These are phyloP conservation scores for Meiosimyza platycephala DNA, from an alignment of 2,888 invertebrate species.

Conservation along the genomic window DNA sequence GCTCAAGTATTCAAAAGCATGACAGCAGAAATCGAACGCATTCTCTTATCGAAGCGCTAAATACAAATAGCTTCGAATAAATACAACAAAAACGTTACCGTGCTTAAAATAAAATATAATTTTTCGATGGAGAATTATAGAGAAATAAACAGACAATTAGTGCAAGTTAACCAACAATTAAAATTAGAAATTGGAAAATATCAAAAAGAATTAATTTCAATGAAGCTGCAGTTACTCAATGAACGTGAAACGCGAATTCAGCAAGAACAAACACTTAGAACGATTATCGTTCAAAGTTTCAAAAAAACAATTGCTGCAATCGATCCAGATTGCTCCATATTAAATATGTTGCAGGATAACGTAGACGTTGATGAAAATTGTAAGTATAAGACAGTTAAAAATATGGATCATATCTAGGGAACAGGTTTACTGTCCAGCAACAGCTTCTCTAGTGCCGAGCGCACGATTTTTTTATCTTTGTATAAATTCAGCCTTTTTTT, in stretches of 20 bases:
- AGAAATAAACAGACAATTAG: constrained; percentile 47
- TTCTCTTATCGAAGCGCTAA: too few relatives aligned
- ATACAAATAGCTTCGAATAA: too few relatives aligned
- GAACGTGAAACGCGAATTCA: constrained; percentile 33
- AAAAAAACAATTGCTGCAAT: constrained; percentile 2
- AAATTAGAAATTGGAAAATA: constrained; percentile 36
- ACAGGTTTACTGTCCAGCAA: too few relatives aligned
- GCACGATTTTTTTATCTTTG: too few relatives aligned
- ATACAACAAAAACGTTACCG: too few relatives aligned
- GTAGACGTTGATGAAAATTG: not conserved
- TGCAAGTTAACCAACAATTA: constrained; percentile 35
- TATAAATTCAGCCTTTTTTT: too few relatives aligned
- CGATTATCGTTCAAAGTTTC: constrained; percentile 21
- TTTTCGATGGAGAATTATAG: constrained; percentile 49
- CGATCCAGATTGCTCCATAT: constrained; percentile 25
- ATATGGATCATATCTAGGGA: too few relatives aligned
- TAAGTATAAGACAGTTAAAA: too few relatives aligned
- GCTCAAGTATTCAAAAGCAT: too few relatives aligned
- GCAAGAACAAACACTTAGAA: constrained; percentile 13
- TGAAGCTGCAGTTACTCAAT: constrained; percentile 39
- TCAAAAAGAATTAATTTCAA: constrained; percentile 35
- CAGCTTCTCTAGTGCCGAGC: too few relatives aligned
- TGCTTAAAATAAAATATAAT: too few relatives aligned
- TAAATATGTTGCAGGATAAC: constrained; percentile 12
- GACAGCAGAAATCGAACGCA: too few relatives aligned